phyloP scores from a whole-genome alignment of 2,797 vertebrate genomes.

The Lophius americanus region DNA sequence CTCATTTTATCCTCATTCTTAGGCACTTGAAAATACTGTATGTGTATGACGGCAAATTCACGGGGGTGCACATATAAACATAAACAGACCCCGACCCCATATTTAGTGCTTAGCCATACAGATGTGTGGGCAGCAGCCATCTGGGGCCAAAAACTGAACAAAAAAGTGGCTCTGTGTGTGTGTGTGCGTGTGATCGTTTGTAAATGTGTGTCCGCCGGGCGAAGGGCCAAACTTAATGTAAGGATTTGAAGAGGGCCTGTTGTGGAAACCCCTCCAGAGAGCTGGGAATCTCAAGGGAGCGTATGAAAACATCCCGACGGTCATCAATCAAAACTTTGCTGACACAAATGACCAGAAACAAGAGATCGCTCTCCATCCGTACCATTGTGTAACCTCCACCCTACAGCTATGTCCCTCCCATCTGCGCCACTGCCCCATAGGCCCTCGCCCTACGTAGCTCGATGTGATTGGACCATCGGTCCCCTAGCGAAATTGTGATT shows the following conservation, averaged over 20 bases:
- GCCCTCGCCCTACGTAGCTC: slow-evolving; percentile 52
- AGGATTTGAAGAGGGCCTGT: slow-evolving; percentile 43
- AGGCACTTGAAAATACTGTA: slow-evolving; percentile 20
- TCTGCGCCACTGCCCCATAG: slow-evolving; percentile 85
- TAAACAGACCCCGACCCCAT: slow-evolving; percentile 63
- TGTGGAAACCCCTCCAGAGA: slow-evolving; percentile 75
- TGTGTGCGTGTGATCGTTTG: neutral
- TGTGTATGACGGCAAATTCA: slow-evolving; percentile 15
- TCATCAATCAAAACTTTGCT: slow-evolving; percentile 94
- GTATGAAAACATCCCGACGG: slow-evolving; percentile 88
- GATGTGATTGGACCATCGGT: slow-evolving; percentile 74
- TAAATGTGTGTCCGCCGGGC: slow-evolving; percentile 51
- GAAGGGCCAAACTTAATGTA: slow-evolving; percentile 60
- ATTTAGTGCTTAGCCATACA: slow-evolving; percentile 84
- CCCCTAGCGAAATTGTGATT: slow-evolving; percentile 60
- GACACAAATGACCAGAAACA: slow-evolving; percentile 94
- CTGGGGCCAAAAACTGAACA: slow-evolving; percentile 81
- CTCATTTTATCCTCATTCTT: slow-evolving; percentile 20
- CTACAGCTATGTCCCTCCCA: slow-evolving; percentile 82
- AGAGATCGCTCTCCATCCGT: slow-evolving; percentile 81
- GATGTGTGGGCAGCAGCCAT: slow-evolving; percentile 97
- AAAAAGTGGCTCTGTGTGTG: slow-evolving; percentile 50
- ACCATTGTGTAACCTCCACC: slow-evolving; percentile 83
- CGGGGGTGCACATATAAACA: slow-evolving; percentile 8
- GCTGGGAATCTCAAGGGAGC: slow-evolving; percentile 90